A percentile compares a stretch with the other conserved stretches of the same genome.
Evolutionary conservation across 1,140 invertebrate genomes (phyloP).

Genomic region (Hypothenemus hampei): DNA sequence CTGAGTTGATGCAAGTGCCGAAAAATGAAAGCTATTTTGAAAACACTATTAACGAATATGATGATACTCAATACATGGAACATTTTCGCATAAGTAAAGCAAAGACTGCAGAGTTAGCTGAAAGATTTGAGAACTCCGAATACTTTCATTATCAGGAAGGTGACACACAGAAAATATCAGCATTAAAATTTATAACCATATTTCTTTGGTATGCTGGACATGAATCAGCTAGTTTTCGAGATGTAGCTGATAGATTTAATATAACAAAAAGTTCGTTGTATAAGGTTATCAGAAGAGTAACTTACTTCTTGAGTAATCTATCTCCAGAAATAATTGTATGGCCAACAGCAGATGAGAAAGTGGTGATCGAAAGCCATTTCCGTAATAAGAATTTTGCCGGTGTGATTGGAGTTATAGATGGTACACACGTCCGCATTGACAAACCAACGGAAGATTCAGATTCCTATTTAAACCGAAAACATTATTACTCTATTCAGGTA

Average conservation of each 20-base stretch:
- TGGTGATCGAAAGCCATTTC: conserved; percentile 31
- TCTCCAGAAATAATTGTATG: conserved; percentile 32
- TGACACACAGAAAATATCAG: conserved; percentile 19
- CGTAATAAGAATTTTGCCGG: conserved; percentile 30
- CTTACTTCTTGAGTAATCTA: conserved; percentile 32
- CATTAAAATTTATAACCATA: conserved; percentile 24
- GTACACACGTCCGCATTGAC: conserved; percentile 34
- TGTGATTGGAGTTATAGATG: conserved; percentile 37
- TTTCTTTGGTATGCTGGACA: conserved; percentile 42
- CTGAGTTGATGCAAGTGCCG: not conserved
- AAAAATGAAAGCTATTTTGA: conserved; percentile 28
- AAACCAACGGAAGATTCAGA: conserved; percentile 31
- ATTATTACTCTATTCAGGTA: conserved; percentile 34
- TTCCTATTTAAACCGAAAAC: conserved; percentile 36
- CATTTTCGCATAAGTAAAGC: conserved; percentile 27
- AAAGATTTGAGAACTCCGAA: conserved; percentile 13
- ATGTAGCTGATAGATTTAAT: too few species aligned
- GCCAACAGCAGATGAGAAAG: conserved; percentile 33
- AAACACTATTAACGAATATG: conserved; percentile 15
- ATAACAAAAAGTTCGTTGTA: conserved; percentile 34
- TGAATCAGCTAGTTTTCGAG: too few species aligned
- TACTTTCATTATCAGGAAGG: conserved; percentile 23
- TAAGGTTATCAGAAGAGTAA: conserved; percentile 33
- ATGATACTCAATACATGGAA: conserved; percentile 17
- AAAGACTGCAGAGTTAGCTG: conserved; percentile 2